These are phyloP conservation scores for Phengaris alcon DNA, from an alignment of 2,888 invertebrate species.

Conservation along the genomic window DNA sequence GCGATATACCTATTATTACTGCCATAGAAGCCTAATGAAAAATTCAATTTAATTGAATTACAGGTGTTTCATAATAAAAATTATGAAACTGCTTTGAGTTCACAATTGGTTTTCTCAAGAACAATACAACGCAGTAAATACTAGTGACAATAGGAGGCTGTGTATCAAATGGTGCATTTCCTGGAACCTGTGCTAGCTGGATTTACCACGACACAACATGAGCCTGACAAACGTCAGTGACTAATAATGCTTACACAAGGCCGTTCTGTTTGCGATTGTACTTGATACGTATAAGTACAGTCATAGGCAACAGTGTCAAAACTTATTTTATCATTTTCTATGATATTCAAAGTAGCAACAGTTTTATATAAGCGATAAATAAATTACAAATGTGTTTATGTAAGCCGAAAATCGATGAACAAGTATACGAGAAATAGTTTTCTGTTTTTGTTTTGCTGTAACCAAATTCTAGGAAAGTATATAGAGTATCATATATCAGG, in stretches of 20 bases:
- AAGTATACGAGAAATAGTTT: not conserved
- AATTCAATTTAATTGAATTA: too few relatives aligned
- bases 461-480: not conserved
- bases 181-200: not conserved
- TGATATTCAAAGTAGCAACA: too few relatives aligned
- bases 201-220: not conserved
- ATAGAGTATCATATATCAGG: not conserved
- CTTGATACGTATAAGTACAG: not conserved
- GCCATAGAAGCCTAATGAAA: too few relatives aligned
- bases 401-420: not conserved
- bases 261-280: constrained; percentile 4
- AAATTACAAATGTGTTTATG: not conserved
- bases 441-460: constrained; percentile 3
- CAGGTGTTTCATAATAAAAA: too few relatives aligned
- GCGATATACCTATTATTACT: too few relatives aligned
- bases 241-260: not conserved
- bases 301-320: not conserved
- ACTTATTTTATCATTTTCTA: not conserved
- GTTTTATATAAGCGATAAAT: too few relatives aligned
- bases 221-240: constrained; percentile 6
- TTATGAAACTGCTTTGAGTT: too few relatives aligned
- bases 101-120: not conserved
- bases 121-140: not conserved
- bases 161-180: not conserved
- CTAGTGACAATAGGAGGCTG: too few relatives aligned